phyloP scores from a whole-genome alignment of 1,140 invertebrate species.

The Alviniconcha marisindica region DNA sequence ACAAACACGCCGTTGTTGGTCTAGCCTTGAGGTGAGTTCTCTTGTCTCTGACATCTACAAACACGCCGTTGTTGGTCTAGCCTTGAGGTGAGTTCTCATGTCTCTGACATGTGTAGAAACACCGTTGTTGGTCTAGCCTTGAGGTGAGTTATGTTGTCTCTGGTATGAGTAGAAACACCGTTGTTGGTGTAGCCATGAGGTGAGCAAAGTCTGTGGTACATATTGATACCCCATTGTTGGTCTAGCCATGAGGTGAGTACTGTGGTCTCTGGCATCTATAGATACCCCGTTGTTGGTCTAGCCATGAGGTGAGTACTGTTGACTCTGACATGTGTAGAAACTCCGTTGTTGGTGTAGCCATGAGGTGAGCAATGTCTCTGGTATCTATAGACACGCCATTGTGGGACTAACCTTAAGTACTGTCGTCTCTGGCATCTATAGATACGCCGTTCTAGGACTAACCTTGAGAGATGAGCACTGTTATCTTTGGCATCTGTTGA shows the following conservation, averaged over 20 bases:
- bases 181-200: no score
- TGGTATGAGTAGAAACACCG: no score
- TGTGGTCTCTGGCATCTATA: constrained; percentile 86
- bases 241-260: no score
- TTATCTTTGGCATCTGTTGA: no score
- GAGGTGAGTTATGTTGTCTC: no score
- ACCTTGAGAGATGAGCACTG: constrained; percentile 20
- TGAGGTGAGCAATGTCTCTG: constrained; percentile 86
- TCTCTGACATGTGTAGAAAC: no score
- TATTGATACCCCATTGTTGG: no score
- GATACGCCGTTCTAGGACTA: constrained; percentile 45
- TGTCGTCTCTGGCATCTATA: constrained; percentile 85
- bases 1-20: constrained; percentile 50
- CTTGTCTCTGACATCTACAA: no score
- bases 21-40: constrained; percentile 28
- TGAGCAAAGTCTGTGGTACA: no score
- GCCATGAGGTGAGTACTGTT: constrained; percentile 68
- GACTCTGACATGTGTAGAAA: constrained; percentile 83
- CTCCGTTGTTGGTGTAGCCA: constrained; percentile 43
- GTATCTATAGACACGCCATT: constrained; percentile 53
- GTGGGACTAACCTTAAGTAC: constrained; percentile 32
- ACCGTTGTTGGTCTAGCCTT: no score
- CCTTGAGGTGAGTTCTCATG: no score
- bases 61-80: no score
- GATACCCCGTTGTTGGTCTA: constrained; percentile 45